These are phyloP conservation scores for Sturmia bella DNA, from an alignment of 2,888 invertebrate genomes.

Conservation along the genomic window DNA sequence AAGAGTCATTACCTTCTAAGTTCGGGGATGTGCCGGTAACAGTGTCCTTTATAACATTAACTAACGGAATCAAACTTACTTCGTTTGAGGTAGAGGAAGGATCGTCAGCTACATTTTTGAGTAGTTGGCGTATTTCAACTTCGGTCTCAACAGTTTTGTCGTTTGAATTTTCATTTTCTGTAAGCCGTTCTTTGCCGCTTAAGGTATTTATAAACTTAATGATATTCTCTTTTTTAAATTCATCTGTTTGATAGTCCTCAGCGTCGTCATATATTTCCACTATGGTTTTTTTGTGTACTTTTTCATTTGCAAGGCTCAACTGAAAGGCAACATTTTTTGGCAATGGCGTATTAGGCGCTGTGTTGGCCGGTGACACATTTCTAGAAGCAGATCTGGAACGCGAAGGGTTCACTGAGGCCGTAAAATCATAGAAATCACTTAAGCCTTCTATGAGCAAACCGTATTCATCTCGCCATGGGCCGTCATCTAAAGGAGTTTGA, in stretches of 20 bases:
- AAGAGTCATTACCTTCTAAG: background rate
- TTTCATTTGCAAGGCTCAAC: conserved; percentile 60
- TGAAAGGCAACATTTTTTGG: conserved; percentile 76
- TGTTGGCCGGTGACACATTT: conserved; percentile 74
- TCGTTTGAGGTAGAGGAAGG: conserved; percentile 20
- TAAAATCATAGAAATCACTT: conserved; percentile 81
- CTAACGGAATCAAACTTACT: conserved; percentile 36
- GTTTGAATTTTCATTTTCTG: background rate
- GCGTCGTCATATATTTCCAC: conserved; percentile 77
- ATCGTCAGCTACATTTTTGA: conserved; percentile 75
- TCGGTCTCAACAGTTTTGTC: background rate
- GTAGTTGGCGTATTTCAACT: background rate
- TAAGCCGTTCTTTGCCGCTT: background rate
- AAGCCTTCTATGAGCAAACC: conserved; percentile 78
- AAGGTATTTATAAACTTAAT: conserved; percentile 73
- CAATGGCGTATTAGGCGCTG: conserved; percentile 66
- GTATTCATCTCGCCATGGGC: conserved; percentile 77
- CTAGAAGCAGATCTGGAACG: conserved; percentile 77
- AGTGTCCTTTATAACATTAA: conserved; percentile 47
- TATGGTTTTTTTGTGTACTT: conserved; percentile 38
- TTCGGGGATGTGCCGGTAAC: background rate
- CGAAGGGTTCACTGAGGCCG: conserved; percentile 80
- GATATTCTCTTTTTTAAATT: conserved; percentile 73
- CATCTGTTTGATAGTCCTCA: conserved; percentile 66
- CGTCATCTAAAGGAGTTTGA: conserved; percentile 75